Conservation (phyloP, 1,140 invertebrate species). For the Formica selysi region DNA sequence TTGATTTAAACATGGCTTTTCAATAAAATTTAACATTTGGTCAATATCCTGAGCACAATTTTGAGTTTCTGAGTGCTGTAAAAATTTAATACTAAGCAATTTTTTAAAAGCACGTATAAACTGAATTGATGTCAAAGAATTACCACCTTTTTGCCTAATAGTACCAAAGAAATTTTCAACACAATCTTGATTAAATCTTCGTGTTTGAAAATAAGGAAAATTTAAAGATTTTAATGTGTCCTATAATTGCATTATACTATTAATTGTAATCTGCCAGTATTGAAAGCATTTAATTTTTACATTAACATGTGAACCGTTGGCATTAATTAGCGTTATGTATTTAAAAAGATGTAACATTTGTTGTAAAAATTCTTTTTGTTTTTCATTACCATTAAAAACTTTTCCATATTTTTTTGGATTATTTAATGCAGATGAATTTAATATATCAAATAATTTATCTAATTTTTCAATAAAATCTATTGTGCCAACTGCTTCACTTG, state of each 20-base stretch:
- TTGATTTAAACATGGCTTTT: not conserved
- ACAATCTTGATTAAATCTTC: constrained; percentile 6
- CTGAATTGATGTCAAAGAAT: not conserved
- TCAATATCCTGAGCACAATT: not conserved
- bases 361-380: not conserved
- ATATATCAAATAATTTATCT: no score
- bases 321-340: not conserved
- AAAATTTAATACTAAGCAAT: not conserved
- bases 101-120: constrained; percentile 10
- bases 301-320: not conserved
- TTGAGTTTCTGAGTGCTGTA: not conserved
- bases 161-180: constrained; percentile 13
- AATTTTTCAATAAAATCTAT: no score
- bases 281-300: constrained; percentile 20
- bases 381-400: not conserved
- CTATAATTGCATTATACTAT: not conserved
- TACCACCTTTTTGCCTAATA: not conserved
- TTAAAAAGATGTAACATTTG: not conserved
- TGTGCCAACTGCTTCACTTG: no score
- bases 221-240: not conserved
- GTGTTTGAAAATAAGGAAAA: constrained; percentile 1
- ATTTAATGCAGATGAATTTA: not conserved
- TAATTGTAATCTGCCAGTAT: constrained; percentile 8
- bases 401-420: not conserved
- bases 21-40: not conserved